A percentile compares a stretch with the other conserved stretches of the same genome.
phyloP scores from a whole-genome alignment of 2,113 vertebrate species.

The Pagrus major region DNA sequence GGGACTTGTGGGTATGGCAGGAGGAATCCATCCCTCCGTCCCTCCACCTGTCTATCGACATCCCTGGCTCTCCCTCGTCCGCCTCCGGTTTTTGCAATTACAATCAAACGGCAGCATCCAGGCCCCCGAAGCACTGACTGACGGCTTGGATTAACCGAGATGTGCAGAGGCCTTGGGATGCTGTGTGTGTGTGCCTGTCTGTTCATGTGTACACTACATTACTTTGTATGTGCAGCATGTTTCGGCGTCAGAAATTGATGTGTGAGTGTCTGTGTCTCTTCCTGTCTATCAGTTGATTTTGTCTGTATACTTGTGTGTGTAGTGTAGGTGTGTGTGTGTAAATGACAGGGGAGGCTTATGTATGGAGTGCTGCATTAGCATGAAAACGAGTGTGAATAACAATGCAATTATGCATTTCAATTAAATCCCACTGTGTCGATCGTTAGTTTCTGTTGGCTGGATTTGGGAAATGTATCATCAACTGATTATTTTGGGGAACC shows the following conservation, averaged over 20 bases:
- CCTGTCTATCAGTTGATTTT: constrained; percentile 50
- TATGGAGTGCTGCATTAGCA: constrained; percentile 29
- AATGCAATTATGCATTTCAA: constrained; percentile 75
- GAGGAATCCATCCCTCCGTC: constrained; percentile 71
- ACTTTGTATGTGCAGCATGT: constrained; percentile 67
- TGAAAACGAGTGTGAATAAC: constrained; percentile 63
- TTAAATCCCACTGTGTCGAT: constrained; percentile 65
- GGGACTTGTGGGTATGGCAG: constrained; percentile 76
- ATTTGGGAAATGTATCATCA: constrained; percentile 51
- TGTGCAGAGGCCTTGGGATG: constrained; percentile 71
- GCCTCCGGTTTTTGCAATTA: constrained; percentile 83
- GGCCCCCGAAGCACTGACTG: constrained; percentile 74
- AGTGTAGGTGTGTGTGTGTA: neutral
- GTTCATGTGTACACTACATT: constrained; percentile 47
- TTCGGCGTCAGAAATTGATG: constrained; percentile 51
- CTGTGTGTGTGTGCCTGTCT: constrained; percentile 53
- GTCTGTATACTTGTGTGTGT: constrained; percentile 24
- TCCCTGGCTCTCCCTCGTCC: constrained; percentile 69
- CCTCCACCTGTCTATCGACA: constrained; percentile 76
- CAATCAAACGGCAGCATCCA: constrained; percentile 83
- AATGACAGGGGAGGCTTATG: constrained; percentile 30
- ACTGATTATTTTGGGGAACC: constrained; percentile 36
- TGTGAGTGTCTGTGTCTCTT: constrained; percentile 41
- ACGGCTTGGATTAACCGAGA: constrained; percentile 78
- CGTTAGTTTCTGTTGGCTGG: constrained; percentile 56